Evolutionary conservation across 2,888 invertebrate species (phyloP).

Genomic region (Erebia ligea): DNA sequence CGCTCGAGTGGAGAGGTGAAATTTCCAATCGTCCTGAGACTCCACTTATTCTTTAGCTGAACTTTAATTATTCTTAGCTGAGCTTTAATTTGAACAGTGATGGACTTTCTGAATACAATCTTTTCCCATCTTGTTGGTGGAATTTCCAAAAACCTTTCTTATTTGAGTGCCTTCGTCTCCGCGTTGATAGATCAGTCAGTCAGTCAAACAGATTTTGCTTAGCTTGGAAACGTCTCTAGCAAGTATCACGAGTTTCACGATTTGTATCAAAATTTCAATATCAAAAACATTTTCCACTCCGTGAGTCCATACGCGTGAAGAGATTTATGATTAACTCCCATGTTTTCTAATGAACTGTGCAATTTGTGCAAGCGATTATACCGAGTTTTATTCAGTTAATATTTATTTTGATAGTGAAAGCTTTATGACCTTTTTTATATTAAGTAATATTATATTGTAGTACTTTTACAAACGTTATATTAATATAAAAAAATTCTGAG

Average conservation of each 20-base stretch:
- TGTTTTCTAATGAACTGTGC: slow-evolving; percentile 11
- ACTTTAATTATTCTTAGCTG: too few relatives aligned
- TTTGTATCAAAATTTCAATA: background rate
- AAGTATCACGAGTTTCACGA: background rate
- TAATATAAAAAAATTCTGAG: background rate
- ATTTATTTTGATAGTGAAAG: slow-evolving; percentile 5
- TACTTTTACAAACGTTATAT: background rate
- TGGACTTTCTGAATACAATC: too few relatives aligned
- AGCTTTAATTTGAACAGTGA: too few relatives aligned
- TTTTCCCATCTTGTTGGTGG: too few relatives aligned
- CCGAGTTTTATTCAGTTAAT: slow-evolving; percentile 3
- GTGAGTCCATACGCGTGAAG: slow-evolving; percentile 5
- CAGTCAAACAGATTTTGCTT: background rate
- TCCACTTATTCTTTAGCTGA: too few relatives aligned
- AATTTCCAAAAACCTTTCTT: too few relatives aligned
- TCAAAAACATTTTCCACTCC: slow-evolving; percentile 3
- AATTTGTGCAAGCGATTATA: slow-evolving; percentile 12
- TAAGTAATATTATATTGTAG: too few relatives aligned
- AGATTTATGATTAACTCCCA: slow-evolving; percentile 17
- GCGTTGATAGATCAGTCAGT: too few relatives aligned
- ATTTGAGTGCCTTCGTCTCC: too few relatives aligned
- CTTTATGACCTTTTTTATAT: background rate
- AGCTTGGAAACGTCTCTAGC: background rate
- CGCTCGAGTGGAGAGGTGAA: too few relatives aligned
- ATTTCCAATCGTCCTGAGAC: too few relatives aligned